Evolutionary conservation across 2,113 vertebrate genomes (phyloP).

Genomic region (Amphiprion percula): DNA sequence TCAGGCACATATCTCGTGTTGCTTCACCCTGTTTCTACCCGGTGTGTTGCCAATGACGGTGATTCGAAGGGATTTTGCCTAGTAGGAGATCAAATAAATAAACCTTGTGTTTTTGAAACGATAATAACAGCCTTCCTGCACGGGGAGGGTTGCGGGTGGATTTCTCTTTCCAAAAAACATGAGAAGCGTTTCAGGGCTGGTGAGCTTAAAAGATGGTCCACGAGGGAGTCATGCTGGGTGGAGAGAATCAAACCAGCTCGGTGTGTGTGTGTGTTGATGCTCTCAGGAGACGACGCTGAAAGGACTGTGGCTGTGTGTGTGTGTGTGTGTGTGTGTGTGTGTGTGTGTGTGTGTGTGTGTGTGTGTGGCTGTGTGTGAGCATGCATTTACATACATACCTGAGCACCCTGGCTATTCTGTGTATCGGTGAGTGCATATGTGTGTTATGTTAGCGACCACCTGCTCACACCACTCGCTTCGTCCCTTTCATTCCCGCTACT

Average conservation of each 20-base stretch:
- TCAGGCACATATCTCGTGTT: neutral
- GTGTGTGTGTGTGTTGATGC: conserved; percentile 2
- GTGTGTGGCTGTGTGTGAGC: neutral
- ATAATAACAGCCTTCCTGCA: conserved; percentile 10
- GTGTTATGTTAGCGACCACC: conserved; percentile 23
- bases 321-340: neutral
- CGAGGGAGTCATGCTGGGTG: conserved; percentile 42
- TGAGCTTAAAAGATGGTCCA: conserved; percentile 56
- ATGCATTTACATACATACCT: conserved; percentile 21
- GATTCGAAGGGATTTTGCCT: neutral
- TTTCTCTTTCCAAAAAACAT: conserved; percentile 45
- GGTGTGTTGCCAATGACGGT: conserved; percentile 7
- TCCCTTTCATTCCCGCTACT: conserved; percentile 20
- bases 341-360: neutral
- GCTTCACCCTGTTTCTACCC: conserved; percentile 1
- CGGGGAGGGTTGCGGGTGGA: neutral
- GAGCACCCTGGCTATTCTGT: neutral
- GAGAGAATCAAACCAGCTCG: conserved; percentile 51
- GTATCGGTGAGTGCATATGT: neutral
- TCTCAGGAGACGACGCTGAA: conserved; percentile 11
- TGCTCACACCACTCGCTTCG: conserved; percentile 39
- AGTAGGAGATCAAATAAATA: conserved; percentile 39
- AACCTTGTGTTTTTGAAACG: conserved; percentile 21
- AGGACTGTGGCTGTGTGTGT: conserved; percentile 12
- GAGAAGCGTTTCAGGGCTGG: conserved; percentile 53